Evolutionary conservation across 2,797 vertebrate species (phyloP).

Genomic region (Semotilus atromaculatus): DNA sequence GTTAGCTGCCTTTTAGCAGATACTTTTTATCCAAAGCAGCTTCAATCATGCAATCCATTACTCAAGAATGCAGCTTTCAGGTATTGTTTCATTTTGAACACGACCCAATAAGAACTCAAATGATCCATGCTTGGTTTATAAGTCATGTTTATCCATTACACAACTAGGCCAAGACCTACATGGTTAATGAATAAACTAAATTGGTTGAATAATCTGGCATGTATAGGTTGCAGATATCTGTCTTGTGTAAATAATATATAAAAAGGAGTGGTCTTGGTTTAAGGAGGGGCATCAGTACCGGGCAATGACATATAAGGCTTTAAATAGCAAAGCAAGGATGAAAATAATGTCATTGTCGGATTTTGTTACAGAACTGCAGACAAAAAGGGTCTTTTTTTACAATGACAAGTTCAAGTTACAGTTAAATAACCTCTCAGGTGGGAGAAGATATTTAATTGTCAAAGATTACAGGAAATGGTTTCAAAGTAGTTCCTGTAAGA

Average conservation of each 20-base stretch:
- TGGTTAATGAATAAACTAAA: not conserved
- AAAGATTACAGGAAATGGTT: conserved; percentile 23
- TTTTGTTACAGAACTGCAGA: conserved; percentile 35
- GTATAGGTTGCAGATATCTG: not conserved
- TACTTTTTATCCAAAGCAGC: conserved; percentile 46
- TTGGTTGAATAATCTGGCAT: not conserved
- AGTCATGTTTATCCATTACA: conserved; percentile 14
- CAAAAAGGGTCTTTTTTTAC: not conserved
- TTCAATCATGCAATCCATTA: conserved; percentile 19
- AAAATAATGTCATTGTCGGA: conserved; percentile 32
- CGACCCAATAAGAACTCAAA: conserved; percentile 12
- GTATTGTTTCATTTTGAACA: conserved; percentile 49
- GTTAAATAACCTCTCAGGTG: conserved; percentile 6
- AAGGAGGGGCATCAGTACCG: not conserved
- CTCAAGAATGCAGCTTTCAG: conserved; percentile 26
- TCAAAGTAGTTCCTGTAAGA: not conserved
- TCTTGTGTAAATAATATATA: not conserved
- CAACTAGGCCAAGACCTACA: not conserved
- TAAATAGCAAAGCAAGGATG: conserved; percentile 7
- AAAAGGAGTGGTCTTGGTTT: not conserved
- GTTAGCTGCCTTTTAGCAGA: conserved; percentile 54
- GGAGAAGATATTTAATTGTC: conserved; percentile 12
- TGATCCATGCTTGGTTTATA: not conserved
- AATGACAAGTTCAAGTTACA: conserved; percentile 35
- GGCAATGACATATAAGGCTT: conserved; percentile 40